Base-by-base conservation (phyloP, 2,888 invertebrate species). In the Pardosa pseudoannulata region DNA sequence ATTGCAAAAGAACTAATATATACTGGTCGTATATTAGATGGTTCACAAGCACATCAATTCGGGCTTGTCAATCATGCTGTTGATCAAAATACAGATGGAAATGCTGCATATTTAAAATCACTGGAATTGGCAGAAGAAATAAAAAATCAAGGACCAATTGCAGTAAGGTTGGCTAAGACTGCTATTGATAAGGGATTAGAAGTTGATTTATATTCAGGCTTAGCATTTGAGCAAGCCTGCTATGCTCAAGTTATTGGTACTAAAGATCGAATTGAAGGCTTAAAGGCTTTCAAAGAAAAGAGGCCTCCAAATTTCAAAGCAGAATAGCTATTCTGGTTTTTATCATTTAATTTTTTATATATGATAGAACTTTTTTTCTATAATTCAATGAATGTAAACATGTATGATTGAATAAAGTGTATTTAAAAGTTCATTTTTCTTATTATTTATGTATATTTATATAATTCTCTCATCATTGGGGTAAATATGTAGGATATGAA, bases 1-100 rank as follows among this genome's bases (percentile, higher is more conserved):
- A 92, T 95, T 85, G 99, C 99, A 0, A 99, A 99, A 91, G 99
- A 99, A 92, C 92, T 98, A 0, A 97, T 98, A 89, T 98, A 94
- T 90, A 97, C 97, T 0, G 96, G 95, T 0, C 93, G 96, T 89
- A 93, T 97, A 65, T 91, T 99, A 1, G 94, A 94, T 91, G 99
- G 98, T 0, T 91, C 92, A 5, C 94, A 96, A 92, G 99, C 98
- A 0, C 93, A 94, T 89, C 91, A 94, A 87, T 92, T 96, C 88
- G 96, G 97, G 39, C 92, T 99, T 46, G 96, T 97, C 0, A 99
- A 98, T 92, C 95, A 96, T 92, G 85, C 83, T n/a, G 96, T 96
- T 0, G 92, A 94, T 78, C 98, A 98, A 91, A 97, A 96, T 91
- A 94, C 93, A 50, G 91, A 91, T 0, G 94, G 94, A 0, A 96